Conservation (phyloP, 2,797 vertebrate genomes). For the Lacerta bilineata region DNA sequence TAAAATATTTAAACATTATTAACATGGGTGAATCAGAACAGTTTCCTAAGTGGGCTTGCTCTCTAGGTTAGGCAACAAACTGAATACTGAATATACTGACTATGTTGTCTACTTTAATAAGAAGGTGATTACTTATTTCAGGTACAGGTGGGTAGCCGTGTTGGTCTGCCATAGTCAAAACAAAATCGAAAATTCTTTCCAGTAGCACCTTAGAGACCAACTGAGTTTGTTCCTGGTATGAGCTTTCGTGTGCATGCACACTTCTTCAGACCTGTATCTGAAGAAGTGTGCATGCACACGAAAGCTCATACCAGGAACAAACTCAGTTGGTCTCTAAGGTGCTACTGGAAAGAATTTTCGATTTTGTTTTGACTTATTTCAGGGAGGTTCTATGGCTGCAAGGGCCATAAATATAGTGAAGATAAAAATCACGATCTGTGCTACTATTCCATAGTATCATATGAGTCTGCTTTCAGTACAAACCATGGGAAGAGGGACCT, state of each 20-base stretch:
- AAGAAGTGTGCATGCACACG: too few species aligned
- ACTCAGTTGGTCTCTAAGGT: too few species aligned
- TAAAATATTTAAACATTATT: slow-evolving; percentile 63
- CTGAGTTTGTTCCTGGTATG: too few species aligned
- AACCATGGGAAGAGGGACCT: not conserved
- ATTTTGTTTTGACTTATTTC: too few species aligned
- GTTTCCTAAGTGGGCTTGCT: slow-evolving; percentile 63
- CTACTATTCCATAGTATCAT: not conserved
- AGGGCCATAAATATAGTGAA: not conserved
- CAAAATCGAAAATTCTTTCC: too few species aligned
- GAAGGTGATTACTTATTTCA: not conserved
- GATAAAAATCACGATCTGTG: not conserved
- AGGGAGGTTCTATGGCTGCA: not conserved
- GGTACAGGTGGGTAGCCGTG: too few species aligned
- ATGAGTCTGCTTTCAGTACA: not conserved
- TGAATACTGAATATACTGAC: slow-evolving; percentile 51
- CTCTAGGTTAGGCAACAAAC: slow-evolving; percentile 57
- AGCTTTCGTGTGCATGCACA: too few species aligned
- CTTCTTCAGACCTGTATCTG: too few species aligned
- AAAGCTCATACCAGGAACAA: too few species aligned
- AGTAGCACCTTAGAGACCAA: too few species aligned
- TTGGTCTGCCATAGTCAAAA: too few species aligned
- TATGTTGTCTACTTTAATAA: slow-evolving; percentile 45
- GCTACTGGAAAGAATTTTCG: too few species aligned
- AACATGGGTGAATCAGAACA: slow-evolving; percentile 59